Base-by-base conservation (phyloP, 2,113 vertebrate genomes). In the Psittacus erithacus region DNA sequence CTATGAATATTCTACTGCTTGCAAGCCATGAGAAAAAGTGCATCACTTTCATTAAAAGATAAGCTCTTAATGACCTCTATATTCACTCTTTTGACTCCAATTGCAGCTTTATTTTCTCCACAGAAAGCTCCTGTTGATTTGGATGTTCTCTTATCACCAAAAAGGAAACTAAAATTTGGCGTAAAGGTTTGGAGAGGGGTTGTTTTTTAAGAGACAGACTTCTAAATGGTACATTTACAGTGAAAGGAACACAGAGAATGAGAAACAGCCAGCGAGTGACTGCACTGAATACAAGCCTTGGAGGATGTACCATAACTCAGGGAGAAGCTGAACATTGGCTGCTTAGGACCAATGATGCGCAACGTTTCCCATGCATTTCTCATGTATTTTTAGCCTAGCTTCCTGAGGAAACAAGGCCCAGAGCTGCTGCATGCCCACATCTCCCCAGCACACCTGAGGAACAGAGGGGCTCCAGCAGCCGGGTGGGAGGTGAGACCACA, bases 341-440 rank as follows among this genome's bases (percentile, higher is more conserved):
- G 87, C 79, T 60, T 3, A 2, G 57, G 38, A 8, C 52, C 0
- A 0, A 18, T 1, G 0, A 19, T 1, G 68, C 29, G 62, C 46
- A 82, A 9, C 52, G 1, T 38, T 67, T 82, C 82, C 93, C 77
- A n/a, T 0, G 59, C 53, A 0, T 35, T 57, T 67, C 74, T 28
- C 1, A 0, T 7, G 63, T 93, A 64, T 93, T 95, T 95, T 94
- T 55, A 95, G 82, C 57, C 57, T 0, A 5, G 79, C 55, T 96
- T 96, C 96, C 94, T 85, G 82, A 95, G 94, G 92, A 92, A 95
- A 59, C 6, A 75, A 49, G 93, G 79, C 88, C 65, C 83, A 7
- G 0, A 6, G 84, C 71, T 63, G 62, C 92, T 63, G 75, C 0
- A 0, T 76, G 81, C 86, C 90, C 89, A 89, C 29, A 13, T 17